Conservation (phyloP, 2,888 invertebrate species). For the Pachliopta kotzebuea region DNA sequence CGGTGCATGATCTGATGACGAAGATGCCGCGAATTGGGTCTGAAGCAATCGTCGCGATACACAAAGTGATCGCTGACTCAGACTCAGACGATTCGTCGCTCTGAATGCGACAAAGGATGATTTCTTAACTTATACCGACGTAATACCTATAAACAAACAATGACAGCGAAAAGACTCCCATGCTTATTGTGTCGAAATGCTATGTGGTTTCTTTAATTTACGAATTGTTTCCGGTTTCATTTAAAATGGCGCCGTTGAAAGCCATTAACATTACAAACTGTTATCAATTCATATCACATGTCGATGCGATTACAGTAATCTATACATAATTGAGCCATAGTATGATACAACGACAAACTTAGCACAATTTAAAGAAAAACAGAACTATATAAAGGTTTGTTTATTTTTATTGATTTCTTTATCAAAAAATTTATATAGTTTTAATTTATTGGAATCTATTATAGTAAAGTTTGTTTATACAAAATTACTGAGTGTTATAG, state of each 20-base stretch:
- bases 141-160: conserved; percentile 66
- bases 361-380: neutral
- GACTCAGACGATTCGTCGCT: conserved; percentile 44
- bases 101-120: conserved; percentile 60
- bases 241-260: conserved; percentile 30
- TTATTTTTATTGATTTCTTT: too few relatives aligned
- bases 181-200: conserved; percentile 47
- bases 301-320: conserved; percentile 11
- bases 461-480: too few relatives aligned
- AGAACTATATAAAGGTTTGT: neutral
- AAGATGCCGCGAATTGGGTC: conserved; percentile 44
- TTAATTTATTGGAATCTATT: too few relatives aligned
- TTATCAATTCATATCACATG: conserved; percentile 11
- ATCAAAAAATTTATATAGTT: too few relatives aligned
- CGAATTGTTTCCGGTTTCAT: conserved; percentile 44
- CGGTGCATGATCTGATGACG: conserved; percentile 45
- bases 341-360: conserved; percentile 3
- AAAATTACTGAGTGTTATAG: neutral
- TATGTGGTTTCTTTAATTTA: conserved; percentile 53
- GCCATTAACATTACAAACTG: conserved; percentile 11
- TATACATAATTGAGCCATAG: neutral
- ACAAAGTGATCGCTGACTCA: conserved; percentile 57
- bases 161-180: conserved; percentile 43
- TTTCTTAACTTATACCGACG: conserved; percentile 66
- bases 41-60: conserved; percentile 48